A percentile compares a stretch with the other conserved stretches of the same genome.
These are phyloP conservation scores for Hippoglossus hippoglossus DNA, from an alignment of 2,797 vertebrate genomes.

Conservation along the genomic window DNA sequence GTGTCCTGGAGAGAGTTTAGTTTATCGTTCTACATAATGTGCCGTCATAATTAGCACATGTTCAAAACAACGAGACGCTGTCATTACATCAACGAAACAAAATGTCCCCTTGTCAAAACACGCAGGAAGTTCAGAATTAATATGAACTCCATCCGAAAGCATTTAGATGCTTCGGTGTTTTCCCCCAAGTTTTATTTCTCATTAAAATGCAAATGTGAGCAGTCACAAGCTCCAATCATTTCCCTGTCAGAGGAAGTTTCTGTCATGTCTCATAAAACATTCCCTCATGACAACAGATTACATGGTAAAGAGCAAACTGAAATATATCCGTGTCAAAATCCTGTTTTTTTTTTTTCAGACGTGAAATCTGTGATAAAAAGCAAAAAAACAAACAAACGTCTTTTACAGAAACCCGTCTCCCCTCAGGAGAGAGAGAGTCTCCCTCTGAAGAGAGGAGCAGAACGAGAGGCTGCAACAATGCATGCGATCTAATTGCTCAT, in stretches of 20 bases:
- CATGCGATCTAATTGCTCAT: constrained; percentile 55
- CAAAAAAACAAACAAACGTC: constrained; percentile 36
- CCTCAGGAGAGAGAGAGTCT: constrained; percentile 45
- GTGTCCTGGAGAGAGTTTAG: too few relatives aligned
- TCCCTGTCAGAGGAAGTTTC: constrained; percentile 29
- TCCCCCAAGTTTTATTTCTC: constrained; percentile 22
- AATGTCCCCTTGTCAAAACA: constrained; percentile 17
- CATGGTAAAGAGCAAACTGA: background rate
- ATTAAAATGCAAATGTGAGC: constrained; percentile 53
- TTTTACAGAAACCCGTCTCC: constrained; percentile 10
- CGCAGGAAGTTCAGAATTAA: background rate
- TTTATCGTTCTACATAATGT: too few relatives aligned
- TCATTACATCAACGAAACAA: too few relatives aligned
- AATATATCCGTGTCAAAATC: background rate
- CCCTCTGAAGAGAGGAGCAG: constrained; percentile 39
- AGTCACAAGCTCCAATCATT: constrained; percentile 37
- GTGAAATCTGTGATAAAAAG: constrained; percentile 37
- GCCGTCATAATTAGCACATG: too few relatives aligned
- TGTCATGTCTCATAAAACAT: constrained; percentile 25
- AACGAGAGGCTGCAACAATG: constrained; percentile 49
- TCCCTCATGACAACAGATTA: constrained; percentile 5
- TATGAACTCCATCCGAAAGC: constrained; percentile 13
- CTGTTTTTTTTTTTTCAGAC: constrained; percentile 9
- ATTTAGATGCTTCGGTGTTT: constrained; percentile 1
- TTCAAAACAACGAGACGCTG: too few relatives aligned